Evolutionary conservation across 2,888 invertebrate genomes (phyloP), one percentile per base, ranked within the genome.

Genomic region (Heteromurus nitidus): DNA sequence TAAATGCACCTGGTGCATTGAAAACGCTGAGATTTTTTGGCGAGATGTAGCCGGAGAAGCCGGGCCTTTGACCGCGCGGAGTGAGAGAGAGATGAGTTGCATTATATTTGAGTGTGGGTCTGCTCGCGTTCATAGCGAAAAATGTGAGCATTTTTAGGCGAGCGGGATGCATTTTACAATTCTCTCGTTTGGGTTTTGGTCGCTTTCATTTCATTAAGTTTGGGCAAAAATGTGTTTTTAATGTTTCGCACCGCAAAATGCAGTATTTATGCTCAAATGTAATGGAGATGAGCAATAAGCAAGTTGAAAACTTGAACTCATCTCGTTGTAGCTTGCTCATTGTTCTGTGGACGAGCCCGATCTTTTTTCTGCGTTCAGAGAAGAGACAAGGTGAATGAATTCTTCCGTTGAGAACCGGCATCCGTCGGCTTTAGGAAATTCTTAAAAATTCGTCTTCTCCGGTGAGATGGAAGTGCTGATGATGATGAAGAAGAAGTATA

Each of bases 11-110:
- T 42, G 26, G 62, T 55, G 55, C 55, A 16, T 5, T 55, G 22
- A 22, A 18, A 22, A 20, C 13, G 36, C 36, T 13, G 36, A 36
- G n/a, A 22, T 58, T 64, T 67, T 64, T 73, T 18, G 22, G 9
- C 47, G 47, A 47, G 47, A 47, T 9, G 26, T 50, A 1, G 30
- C 68, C 30, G 62, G 62, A 30, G 62, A 31, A 62, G 55, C 55
- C 24, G 55, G 73, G 73, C 47, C 73, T 73, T 73, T 73, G 73
- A 73, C 73, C 73, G 73, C 47, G 24, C 20, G 18, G n/a, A 20
- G 3, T 11, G n/a, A 47, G 1, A 20, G 9, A 50, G 20, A 50
- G 20, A 50, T 18, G 50, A 3, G 1, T 50, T n/a, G 22, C 50
- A n/a, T n/a, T n/a, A n/a, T 50, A 20, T 50, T 50, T 9, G n/a